Base-by-base conservation (phyloP, 1,140 invertebrate genomes). In the Diorhabda carinulata region DNA sequence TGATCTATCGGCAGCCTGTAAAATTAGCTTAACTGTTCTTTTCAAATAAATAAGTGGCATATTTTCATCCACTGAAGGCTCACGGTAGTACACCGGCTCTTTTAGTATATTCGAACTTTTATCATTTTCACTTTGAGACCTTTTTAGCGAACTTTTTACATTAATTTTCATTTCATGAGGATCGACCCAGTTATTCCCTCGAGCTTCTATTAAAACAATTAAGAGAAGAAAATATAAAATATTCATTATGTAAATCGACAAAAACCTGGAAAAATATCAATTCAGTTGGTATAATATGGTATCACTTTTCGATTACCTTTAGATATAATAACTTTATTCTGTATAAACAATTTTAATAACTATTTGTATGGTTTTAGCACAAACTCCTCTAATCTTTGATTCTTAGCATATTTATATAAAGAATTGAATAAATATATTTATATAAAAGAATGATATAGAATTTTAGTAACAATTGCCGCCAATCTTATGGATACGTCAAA, bases 141-240 rank as follows among this genome's bases (percentile, higher is more conserved):
- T 10, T 40, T 44, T 57, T 64, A 73, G 45, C 47, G 66, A 66
- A 9, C 41, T 52, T 69, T 73, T 71, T 5, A 47, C 70, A 67
- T 70, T 68, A 10, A 61, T 70, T 44, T 69, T 69, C 72, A 73
- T 73, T 5, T 71, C 69, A 60, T 73, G 67, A 25, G 72, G 72
- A 68, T 73, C 72, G 8, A 68, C 57, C 67, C 69, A 73, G 4
- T 74, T 3, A 4, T 42, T 10, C 44, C 7, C n/a, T 3, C n/a
- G n/a, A 52, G 47, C 47, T 2, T 52, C n/a, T n/a, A 56, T 7
- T 56, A n/a, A 56, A 2, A 2, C 52, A 56, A 7, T 56, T 7
- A 7, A 56, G 52, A n/a, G 52, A 56, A 56, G 6, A n/a, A 56
- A 56, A 56, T 56, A 7, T 6, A 56, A 56, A 56, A 7, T 56